Percentiles rank a stretch among this genome's conserved stretches.
phyloP scores from a whole-genome alignment of 2,113 vertebrate genomes.

The Otolemur garnettii region DNA sequence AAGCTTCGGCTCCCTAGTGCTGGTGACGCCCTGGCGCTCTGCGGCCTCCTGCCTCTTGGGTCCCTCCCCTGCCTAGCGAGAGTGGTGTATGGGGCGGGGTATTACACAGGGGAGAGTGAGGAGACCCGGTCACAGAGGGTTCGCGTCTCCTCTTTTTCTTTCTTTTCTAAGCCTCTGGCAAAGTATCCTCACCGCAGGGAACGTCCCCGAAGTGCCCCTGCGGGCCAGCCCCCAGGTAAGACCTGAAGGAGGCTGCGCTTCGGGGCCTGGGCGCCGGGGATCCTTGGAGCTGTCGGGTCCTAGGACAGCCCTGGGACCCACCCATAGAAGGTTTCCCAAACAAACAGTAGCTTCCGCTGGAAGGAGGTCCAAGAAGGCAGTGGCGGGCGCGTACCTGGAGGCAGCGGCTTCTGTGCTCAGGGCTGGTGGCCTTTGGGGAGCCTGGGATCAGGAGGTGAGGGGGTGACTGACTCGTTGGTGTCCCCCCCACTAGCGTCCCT shows the following conservation, averaged over 20 bases:
- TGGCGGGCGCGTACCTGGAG: neutral
- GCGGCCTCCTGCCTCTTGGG: accelerated
- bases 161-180: neutral
- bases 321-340: neutral
- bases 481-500: neutral
- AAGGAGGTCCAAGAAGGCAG: neutral
- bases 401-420: accelerated
- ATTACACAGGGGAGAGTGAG: neutral
- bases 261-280: too few relatives aligned
- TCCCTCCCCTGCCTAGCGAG: neutral
- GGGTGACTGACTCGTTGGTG: neutral
- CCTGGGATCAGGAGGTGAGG: neutral
- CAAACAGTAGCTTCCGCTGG: neutral
- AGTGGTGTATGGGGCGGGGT: too few relatives aligned
- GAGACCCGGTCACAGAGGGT: neutral
- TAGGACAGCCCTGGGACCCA: accelerated
- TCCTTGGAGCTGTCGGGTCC: neutral
- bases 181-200: neutral
- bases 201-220: neutral
- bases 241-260: accelerated
- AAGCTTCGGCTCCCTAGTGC: neutral
- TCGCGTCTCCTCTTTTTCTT: neutral
- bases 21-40: too few relatives aligned
- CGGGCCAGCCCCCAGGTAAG: neutral
- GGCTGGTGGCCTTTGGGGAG: neutral